These are phyloP conservation scores for Petrosia ficiformis DNA, from an alignment of 37 sponge, comb jelly and placozoan genomes.

Conservation along the genomic window DNA sequence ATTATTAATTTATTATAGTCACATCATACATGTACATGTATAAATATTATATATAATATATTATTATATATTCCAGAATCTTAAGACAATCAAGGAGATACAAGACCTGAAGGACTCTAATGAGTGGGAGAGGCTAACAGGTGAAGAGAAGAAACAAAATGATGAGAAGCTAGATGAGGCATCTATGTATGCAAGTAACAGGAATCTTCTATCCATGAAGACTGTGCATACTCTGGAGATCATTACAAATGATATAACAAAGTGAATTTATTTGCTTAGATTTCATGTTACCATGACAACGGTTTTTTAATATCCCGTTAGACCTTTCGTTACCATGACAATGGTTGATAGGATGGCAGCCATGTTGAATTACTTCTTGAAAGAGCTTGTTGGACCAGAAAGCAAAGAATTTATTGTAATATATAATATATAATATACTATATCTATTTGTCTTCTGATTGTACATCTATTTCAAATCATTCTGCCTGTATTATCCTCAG, in stretches of 20 bases:
- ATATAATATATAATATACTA: not conserved
- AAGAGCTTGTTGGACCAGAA: slow-evolving; percentile 89
- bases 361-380: slow-evolving; percentile 94
- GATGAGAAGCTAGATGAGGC: slow-evolving; percentile 61
- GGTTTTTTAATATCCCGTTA: not conserved
- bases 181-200: slow-evolving; percentile 56
- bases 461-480: not conserved
- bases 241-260: slow-evolving; percentile 36
- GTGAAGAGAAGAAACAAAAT: slow-evolving; percentile 62
- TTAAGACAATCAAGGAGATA: slow-evolving; percentile 47
- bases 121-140: slow-evolving; percentile 50
- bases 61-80: too few species aligned
- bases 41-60: too few species aligned
- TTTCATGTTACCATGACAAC: too few species aligned
- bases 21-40: too few species aligned
- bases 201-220: slow-evolving; percentile 63
- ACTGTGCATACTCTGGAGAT: slow-evolving; percentile 69
- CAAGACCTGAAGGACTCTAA: slow-evolving; percentile 43
- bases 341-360: slow-evolving; percentile 90
- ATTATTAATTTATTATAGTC: too few species aligned
- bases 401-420: slow-evolving; percentile 79
- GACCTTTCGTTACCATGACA: slow-evolving; percentile 52
- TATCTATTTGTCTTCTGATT: too few species aligned
- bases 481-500: not conserved
- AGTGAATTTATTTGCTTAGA: slow-evolving; percentile 12